These are phyloP conservation scores for Glaucidium brasilianum DNA, from an alignment of 2,113 vertebrate species.

Conservation along the genomic window DNA sequence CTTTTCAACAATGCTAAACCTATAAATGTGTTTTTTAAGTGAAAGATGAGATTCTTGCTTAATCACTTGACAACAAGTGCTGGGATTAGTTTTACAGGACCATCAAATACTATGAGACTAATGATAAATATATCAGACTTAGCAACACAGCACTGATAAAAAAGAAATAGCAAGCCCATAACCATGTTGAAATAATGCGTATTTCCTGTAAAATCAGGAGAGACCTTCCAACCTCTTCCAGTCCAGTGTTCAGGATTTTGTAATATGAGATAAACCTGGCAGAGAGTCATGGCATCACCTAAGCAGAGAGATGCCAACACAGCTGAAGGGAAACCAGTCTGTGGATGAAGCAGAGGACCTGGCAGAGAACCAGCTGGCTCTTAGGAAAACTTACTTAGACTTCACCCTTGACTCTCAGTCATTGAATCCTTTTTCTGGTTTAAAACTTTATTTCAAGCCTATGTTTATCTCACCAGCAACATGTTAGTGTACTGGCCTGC, in stretches of 20 bases:
- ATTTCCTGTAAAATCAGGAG: background rate
- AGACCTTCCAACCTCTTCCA: background rate
- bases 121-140: background rate
- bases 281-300: background rate
- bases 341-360: background rate
- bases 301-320: background rate
- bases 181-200: background rate
- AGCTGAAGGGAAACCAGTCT: background rate
- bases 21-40: background rate
- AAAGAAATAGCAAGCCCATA: background rate
- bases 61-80: background rate
- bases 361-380: conserved; percentile 13
- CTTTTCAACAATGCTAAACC: background rate
- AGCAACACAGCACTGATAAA: background rate
- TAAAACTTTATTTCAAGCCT: background rate
- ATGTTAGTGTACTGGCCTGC: background rate
- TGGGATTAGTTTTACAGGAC: background rate
- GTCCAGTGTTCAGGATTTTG: background rate
- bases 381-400: background rate
- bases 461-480: background rate
- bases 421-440: background rate
- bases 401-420: background rate
- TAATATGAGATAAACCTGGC: conserved; percentile 10
- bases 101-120: background rate
- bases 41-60: background rate